Evolutionary conservation across 2,797 vertebrate genomes (phyloP), one percentile per base, ranked within the genome.

Genomic region (Macropodus opercularis): DNA sequence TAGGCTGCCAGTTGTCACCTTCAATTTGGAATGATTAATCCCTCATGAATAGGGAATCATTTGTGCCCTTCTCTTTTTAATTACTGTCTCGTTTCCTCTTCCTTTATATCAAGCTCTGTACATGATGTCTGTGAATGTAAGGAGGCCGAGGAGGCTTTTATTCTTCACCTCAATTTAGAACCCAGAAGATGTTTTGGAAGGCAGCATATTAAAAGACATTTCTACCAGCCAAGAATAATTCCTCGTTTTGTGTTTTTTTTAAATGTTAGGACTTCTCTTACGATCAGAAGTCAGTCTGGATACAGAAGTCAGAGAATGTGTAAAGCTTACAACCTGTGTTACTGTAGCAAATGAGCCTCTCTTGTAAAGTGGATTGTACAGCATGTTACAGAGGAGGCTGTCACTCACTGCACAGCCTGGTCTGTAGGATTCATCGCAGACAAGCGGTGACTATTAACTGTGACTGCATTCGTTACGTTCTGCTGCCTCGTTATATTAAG

Each of bases 1-100:
- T 15, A 23, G 48, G 15, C 74, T 68, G 73, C 63, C 90, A 85
- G 84, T 87, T 88, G 85, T 86, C 87, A 84, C 87, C 83, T 78
- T 80, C 63, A 70, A 56, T 83, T 84, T 76, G 65, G 63, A 75
- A 47, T 48, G 69, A 81, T 78, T 65, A 75, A 75, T 79, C 72
- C 65, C 38, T 49, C 14, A 4, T 67, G 77, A 82, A 81, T 42
- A 80, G 72, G 46, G 66, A 65, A 62, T 79, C 63, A 57, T 77
- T 80, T 68, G 74, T 75, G 61, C 79, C 72, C 60, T 46, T 34
- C 51, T 75, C 61, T 48, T 57, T 72, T 71, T 69, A 79, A 78
- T 79, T 58, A 53, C 52, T 29, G 23, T 48, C 39, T 57, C 43
- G 27, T 72, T 62, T 69, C 56, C 72, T 74, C 6, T 5, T 7